Percentiles rank a stretch among this genome's conserved stretches.
phyloP scores from a whole-genome alignment of 2,888 invertebrate species.

The Colletes collaris region DNA sequence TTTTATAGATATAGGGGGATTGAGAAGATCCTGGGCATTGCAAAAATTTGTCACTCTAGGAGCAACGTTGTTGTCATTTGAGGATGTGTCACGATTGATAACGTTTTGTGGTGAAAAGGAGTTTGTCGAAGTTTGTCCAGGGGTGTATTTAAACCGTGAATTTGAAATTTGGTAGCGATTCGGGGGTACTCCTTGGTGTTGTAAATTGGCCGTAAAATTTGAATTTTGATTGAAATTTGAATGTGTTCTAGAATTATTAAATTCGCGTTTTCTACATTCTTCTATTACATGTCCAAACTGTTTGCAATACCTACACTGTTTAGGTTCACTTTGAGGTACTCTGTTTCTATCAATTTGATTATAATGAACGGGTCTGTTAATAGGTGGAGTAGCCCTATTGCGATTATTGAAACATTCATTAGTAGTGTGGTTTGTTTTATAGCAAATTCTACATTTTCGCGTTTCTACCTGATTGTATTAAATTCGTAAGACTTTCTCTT shows the following conservation, averaged over 20 bases:
- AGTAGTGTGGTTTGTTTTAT: neutral
- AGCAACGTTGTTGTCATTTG: neutral
- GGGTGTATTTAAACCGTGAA: neutral
- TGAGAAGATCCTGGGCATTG: neutral
- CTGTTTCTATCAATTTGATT: neutral
- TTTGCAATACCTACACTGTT: conserved; percentile 5
- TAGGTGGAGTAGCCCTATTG: no score
- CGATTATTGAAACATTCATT: conserved; percentile 1
- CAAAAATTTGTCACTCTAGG: neutral
- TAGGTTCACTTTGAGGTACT: neutral
- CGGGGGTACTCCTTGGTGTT: neutral
- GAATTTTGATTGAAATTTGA: conserved; percentile 1
- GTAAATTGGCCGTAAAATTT: neutral
- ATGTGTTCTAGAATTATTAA: neutral
- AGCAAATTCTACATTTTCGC: conserved; percentile 3
- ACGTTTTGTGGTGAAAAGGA: neutral
- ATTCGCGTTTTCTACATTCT: neutral
- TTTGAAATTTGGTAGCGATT: neutral
- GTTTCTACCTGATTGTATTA: neutral
- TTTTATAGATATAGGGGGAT: no score
- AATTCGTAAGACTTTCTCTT: neutral
- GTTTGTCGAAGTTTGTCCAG: neutral
- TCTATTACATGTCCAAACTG: neutral
- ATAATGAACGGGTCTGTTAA: conserved; percentile 2
- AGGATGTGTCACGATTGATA: no score